Percentiles rank a stretch among this genome's conserved stretches.
phyloP scores from a whole-genome alignment of 2,888 invertebrate species.

The Nowickia ferox region DNA sequence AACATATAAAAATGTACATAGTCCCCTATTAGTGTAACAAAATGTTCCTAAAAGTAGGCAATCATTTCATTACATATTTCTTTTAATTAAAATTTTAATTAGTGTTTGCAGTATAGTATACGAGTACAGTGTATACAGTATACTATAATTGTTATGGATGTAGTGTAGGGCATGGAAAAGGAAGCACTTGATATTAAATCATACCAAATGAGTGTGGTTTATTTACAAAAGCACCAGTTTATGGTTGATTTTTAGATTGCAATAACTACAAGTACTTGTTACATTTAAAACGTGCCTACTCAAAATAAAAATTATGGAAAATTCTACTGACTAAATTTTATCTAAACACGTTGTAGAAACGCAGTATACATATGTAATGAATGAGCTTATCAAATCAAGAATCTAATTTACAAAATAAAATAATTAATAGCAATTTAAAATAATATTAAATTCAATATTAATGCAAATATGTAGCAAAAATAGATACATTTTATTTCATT shows the following conservation, averaged over 20 bases:
- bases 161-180: not conserved
- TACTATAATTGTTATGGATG: too few species aligned
- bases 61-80: too few species aligned
- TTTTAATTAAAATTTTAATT: too few species aligned
- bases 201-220: not conserved
- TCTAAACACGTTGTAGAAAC: not conserved
- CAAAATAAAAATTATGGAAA: constrained; percentile 48
- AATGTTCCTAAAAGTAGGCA: too few species aligned
- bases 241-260: constrained; percentile 28
- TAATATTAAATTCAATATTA: not conserved
- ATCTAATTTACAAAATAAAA: not conserved
- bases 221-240: not conserved
- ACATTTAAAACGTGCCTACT: constrained; percentile 32
- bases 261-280: constrained; percentile 6
- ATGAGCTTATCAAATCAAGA: not conserved
- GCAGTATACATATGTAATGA: not conserved
- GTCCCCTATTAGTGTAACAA: too few species aligned
- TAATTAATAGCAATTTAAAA: too few species aligned
- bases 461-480: not conserved
- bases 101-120: too few species aligned
- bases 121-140: too few species aligned
- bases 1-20: too few species aligned
- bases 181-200: constrained; percentile 13
- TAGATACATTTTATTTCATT: not conserved
- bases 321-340: constrained; percentile 36